Base-by-base conservation (phyloP, 2,797 vertebrate species). In the Acipenser transmontanus region DNA sequence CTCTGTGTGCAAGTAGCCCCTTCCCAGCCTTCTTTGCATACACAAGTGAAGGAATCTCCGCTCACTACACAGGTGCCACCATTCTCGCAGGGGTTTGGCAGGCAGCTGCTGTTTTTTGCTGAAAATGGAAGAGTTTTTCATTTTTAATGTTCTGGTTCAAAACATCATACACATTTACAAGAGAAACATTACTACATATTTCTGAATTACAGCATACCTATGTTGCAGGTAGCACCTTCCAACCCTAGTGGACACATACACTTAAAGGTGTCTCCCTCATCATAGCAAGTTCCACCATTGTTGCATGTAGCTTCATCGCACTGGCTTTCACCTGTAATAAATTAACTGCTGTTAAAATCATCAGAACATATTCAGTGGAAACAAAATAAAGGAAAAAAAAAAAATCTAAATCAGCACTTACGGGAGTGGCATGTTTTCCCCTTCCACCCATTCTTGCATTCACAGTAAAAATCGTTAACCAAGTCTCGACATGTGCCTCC, bases 371-470 rank as follows among this genome's bases (percentile, higher is more conserved):
- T 14, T 0, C 8, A 47, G 54, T 8, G 10, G 8, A 17, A 10
- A 50, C 34, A 12, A 13, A 69, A 59, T 66, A 59, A 20, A 13
- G 70, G 62, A 60, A 59, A 14, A 52, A 76, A 52, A 76, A 69
- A 74, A 47, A 74, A 51, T 73, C 75, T 7, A 47, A 73, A 74
- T 75, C 50, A 77, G 76, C 78, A 87, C 96, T 94, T 92, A 99
- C 97, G 94, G 61, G 97, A 99, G 82, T 95, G 95, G 87, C 97
- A 99, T 1, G 96, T 99, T 87, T 99, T 99, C 74, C 97, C 97
- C 91, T 99, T 99, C 97, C 97, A 99, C 69, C 95, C 96, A n/a
- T 98, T 98, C 88, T 95, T 93, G 75, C 97, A 99, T 84, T 98
- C 95, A 74, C 97, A 99, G 81, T 95, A 97, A 77, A 99, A 99